Conservation (phyloP, 2,113 vertebrate genomes). For the Phainopepla nitens region DNA sequence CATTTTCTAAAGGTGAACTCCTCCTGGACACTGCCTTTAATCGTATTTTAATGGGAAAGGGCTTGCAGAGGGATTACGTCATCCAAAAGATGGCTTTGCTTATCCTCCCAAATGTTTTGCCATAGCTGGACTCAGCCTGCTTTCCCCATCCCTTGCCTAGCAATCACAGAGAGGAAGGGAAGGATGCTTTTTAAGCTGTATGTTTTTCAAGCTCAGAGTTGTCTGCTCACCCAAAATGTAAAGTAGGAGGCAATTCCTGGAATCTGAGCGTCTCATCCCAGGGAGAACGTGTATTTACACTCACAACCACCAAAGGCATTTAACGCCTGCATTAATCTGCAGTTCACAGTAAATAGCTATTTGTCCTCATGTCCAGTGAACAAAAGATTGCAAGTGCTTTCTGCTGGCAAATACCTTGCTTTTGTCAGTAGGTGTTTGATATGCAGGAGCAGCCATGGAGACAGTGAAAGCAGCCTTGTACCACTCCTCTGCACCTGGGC, state of each 20-base stretch:
- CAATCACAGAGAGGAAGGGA: background rate
- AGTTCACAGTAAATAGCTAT: background rate
- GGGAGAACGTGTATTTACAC: background rate
- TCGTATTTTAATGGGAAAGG: constrained; percentile 58
- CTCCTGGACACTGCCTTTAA: constrained; percentile 47
- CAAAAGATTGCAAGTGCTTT: constrained; percentile 29
- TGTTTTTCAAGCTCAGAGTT: background rate
- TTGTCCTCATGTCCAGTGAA: constrained; percentile 3
- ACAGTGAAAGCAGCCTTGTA: background rate
- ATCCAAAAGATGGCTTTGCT: constrained; percentile 31
- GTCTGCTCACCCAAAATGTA: background rate
- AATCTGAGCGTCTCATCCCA: background rate
- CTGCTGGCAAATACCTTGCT: background rate
- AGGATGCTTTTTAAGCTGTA: background rate
- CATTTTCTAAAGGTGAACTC: constrained; percentile 59
- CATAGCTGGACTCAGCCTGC: background rate
- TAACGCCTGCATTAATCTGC: background rate
- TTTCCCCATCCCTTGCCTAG: background rate
- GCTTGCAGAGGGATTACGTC: constrained; percentile 46
- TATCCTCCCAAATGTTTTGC: background rate
- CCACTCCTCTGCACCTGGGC: background rate
- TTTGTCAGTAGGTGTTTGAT: constrained; percentile 10
- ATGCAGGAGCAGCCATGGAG: background rate
- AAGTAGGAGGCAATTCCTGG: background rate
- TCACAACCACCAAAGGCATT: background rate